Percentiles rank a stretch among this genome's conserved stretches.
Evolutionary conservation across 2,888 invertebrate genomes (phyloP).

Genomic region (Metacarcinus magister): DNA sequence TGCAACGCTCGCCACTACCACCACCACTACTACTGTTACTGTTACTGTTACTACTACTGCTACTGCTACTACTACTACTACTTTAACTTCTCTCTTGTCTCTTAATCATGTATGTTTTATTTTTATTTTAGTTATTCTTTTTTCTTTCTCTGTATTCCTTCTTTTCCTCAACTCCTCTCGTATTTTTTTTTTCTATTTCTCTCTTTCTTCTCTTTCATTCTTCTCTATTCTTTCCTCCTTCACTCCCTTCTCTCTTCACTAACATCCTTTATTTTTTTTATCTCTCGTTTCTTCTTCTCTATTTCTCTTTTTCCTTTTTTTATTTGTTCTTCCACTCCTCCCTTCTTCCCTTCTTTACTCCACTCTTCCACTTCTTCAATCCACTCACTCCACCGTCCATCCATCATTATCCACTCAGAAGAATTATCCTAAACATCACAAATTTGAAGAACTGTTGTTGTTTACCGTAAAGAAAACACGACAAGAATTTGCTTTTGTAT

Average conservation of each 20-base stretch:
- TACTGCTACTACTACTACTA: slow-evolving; percentile 45
- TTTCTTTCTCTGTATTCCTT: not conserved
- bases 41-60: not conserved
- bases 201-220: not conserved
- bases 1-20: not conserved
- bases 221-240: not conserved
- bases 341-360: not conserved
- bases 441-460: no score
- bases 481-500: not conserved
- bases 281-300: no score
- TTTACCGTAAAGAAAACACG: not conserved
- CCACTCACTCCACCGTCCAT: not conserved
- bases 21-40: not conserved
- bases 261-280: no score
- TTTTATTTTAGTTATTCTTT: not conserved
- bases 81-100: not conserved
- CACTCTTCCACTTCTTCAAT: no score
- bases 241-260: not conserved
- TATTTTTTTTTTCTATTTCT: no score
- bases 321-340: not conserved
- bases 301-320: no score
- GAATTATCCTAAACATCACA: not conserved
- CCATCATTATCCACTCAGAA: not conserved
- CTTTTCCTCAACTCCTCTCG: not conserved
- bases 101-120: no score